Evolutionary conservation across 2,888 invertebrate genomes (phyloP).

Genomic region (Erebia epiphron): DNA sequence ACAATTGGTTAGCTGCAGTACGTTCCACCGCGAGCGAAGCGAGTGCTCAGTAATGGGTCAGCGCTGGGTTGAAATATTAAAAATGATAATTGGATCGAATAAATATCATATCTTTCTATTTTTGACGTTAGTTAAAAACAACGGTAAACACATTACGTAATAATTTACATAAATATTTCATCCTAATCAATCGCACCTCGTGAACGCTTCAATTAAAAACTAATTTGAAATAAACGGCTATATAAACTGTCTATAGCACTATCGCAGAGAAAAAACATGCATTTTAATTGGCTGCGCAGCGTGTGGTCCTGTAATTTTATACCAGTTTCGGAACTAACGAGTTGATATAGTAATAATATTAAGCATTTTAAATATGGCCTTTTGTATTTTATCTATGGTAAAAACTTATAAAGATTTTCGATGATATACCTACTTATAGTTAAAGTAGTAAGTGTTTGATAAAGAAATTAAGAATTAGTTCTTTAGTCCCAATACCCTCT

Average conservation of each 20-base stretch:
- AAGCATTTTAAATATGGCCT: constrained; percentile 42
- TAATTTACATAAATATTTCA: constrained; percentile 33
- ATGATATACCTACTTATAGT: no score
- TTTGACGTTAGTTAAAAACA: neutral
- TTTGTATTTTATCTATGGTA: constrained; percentile 25
- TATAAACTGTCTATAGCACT: constrained; percentile 51
- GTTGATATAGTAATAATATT: constrained; percentile 44
- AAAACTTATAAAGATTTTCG: neutral
- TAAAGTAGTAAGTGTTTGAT: no score
- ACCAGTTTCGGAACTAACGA: constrained; percentile 57
- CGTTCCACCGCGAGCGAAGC: no score
- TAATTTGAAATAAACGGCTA: constrained; percentile 55
- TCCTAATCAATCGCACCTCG: constrained; percentile 37
- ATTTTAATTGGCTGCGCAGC: constrained; percentile 62
- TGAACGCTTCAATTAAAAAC: constrained; percentile 47
- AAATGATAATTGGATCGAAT: no score
- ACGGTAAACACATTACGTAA: constrained; percentile 29
- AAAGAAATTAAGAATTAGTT: no score
- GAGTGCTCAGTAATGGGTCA: no score
- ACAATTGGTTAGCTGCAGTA: no score
- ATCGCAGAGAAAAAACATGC: constrained; percentile 53
- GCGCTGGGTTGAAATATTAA: no score
- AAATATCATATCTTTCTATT: no score
- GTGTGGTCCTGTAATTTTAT: constrained; percentile 63
- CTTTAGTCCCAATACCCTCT: no score